Evolutionary conservation across 1,140 invertebrate species (phyloP).

Genomic region (Phenacoccus solenopsis): DNA sequence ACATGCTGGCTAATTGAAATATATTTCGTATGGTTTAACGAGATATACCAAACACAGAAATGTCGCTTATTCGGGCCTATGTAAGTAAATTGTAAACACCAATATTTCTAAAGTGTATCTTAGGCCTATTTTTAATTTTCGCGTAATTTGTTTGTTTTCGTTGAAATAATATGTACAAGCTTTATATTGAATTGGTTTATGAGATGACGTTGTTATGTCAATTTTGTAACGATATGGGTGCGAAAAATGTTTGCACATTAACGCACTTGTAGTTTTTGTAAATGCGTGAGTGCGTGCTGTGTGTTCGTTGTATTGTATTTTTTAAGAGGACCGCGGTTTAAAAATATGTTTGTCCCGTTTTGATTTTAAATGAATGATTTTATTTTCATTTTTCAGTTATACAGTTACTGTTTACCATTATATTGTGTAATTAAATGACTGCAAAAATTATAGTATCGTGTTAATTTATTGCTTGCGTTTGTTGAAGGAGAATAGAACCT

Average conservation of each 20-base stretch:
- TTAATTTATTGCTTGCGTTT: too few relatives aligned
- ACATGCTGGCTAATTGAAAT: neutral
- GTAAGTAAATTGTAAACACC: neutral
- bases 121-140: neutral
- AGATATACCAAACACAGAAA: neutral
- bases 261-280: neutral
- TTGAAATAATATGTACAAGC: neutral
- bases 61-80: neutral
- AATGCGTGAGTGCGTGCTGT: neutral
- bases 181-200: neutral
- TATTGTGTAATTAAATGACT: constrained; percentile 14
- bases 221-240: neutral
- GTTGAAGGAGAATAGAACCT: too few relatives aligned
- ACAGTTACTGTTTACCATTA: constrained; percentile 16
- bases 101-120: neutral
- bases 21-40: too few relatives aligned
- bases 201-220: neutral
- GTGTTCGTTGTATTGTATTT: neutral
- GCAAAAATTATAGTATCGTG: too few relatives aligned
- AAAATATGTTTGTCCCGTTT: neutral
- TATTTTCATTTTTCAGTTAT: constrained; percentile 6
- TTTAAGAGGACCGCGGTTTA: neutral
- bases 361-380: neutral
- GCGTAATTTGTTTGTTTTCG: neutral
- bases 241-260: neutral